Conservation (phyloP, 2,113 vertebrate species). For the Fregetta grallaria region DNA sequence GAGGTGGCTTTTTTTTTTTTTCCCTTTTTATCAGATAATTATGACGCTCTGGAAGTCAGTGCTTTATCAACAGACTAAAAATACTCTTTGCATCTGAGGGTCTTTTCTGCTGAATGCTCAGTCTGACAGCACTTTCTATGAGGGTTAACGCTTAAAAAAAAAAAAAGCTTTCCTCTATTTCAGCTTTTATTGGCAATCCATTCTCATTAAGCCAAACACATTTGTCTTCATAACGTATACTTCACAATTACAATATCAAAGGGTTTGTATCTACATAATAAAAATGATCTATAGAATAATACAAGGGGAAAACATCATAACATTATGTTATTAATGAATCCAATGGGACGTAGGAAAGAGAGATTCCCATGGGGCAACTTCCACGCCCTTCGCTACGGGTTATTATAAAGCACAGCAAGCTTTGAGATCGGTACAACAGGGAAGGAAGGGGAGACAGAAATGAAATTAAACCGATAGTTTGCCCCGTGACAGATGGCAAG, state of each 20-base stretch:
- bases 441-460: background rate
- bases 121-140: background rate
- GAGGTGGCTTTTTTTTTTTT: background rate
- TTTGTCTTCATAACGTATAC: constrained; percentile 77
- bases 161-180: constrained; percentile 47
- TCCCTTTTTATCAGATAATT: constrained; percentile 53
- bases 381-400: background rate
- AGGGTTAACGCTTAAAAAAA: constrained; percentile 10
- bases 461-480: background rate
- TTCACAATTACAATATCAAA: constrained; percentile 79
- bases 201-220: constrained; percentile 74
- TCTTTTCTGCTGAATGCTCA: constrained; percentile 4
- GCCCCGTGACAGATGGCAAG: background rate
- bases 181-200: constrained; percentile 75
- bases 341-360: constrained; percentile 11
- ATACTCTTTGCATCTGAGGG: constrained; percentile 11
- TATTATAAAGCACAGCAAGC: background rate
- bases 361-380: background rate
- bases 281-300: constrained; percentile 71
- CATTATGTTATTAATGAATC: constrained; percentile 65
- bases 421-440: background rate
- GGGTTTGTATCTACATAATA: constrained; percentile 74
- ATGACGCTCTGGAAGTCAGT: constrained; percentile 8
- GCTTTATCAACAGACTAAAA: constrained; percentile 62
- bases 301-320: constrained; percentile 59